Base-by-base conservation (phyloP, 2,113 vertebrate genomes). In the Tychaedon coryphoeus region DNA sequence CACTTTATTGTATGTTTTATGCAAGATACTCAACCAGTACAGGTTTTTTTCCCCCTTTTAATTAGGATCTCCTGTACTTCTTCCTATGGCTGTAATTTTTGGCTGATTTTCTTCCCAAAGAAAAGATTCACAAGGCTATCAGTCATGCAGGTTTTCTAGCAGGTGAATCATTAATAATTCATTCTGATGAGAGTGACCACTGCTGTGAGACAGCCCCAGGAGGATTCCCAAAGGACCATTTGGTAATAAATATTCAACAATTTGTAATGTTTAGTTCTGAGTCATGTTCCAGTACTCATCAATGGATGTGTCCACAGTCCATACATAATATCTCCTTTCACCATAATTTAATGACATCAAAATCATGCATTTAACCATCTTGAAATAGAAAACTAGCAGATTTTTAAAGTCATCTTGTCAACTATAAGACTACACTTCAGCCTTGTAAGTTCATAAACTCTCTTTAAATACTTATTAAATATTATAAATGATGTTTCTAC, bases 221-320 rank as follows among this genome's bases (percentile, higher is more conserved):
- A 94, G 66, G 42, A 85, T 82, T 94, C 91, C 38, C 77, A 92
- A 87, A 91, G 36, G 34, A 90, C 91, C 87, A 91, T 91, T 96
- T 95, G 90, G 81, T 82, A 90, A 96, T 96, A 95, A 95, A 95
- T 96, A 95, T 95, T 96, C 93, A 97, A 82, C 40, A 87, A 79
- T 95, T 91, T 92, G 84, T 87, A 95, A 73, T 88, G 66, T 89
- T 91, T 92, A 72, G 81, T 66, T 93, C 73, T 83, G 72, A 95
- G 74, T 88, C 88, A 64, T 73, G 72, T 90, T 77, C 42, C 77
- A 70, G 62, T 87, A 89, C 54, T 54, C 10, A 5, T 87, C 69
- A 95, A 85, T 90, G 77, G 29, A 95, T 0, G 0, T 79, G 58
- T 90, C 84, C 54, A 92, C 50, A 34, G 47, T 85, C 84, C 74